These are phyloP conservation scores for Pandemis cinnamomeana DNA, from an alignment of 2,888 invertebrate species.

Conservation along the genomic window DNA sequence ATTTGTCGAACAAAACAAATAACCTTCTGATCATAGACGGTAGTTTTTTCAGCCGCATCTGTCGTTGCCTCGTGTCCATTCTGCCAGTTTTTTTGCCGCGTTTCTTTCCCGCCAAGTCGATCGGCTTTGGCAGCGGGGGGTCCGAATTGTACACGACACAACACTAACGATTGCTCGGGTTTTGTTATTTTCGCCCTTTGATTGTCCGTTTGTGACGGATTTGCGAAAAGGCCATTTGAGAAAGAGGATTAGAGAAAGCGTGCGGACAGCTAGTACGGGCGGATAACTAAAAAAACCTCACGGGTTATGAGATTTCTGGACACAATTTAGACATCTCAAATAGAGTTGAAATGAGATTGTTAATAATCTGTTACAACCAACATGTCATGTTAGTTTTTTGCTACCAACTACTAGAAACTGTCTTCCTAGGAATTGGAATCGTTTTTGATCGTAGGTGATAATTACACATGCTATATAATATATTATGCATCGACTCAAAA, in stretches of 20 bases:
- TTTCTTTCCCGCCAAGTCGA: conserved; percentile 69
- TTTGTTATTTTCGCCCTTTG: conserved; percentile 71
- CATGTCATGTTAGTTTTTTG: conserved; percentile 7
- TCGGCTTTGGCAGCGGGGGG: conserved; percentile 79
- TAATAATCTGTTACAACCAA: conserved; percentile 7
- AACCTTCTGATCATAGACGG: conserved; percentile 63
- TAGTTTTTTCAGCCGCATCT: conserved; percentile 69
- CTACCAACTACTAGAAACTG: not conserved
- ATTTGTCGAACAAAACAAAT: conserved; percentile 55
- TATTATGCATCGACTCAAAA: too few species aligned
- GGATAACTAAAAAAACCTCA: conserved; percentile 51
- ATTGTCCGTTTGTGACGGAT: conserved; percentile 80
- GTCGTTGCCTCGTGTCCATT: conserved; percentile 77
- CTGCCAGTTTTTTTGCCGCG: conserved; percentile 58
- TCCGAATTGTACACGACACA: conserved; percentile 59
- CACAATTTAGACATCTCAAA: conserved; percentile 21
- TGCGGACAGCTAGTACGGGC: conserved; percentile 52
- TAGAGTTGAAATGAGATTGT: conserved; percentile 20
- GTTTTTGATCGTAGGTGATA: not conserved
- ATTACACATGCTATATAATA: too few species aligned
- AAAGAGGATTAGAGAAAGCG: conserved; percentile 58
- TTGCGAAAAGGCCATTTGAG: conserved; percentile 68
- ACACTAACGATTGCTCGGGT: conserved; percentile 73
- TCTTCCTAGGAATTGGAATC: not conserved
- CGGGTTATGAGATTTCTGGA: conserved; percentile 20